These are phyloP conservation scores for Stichodactyla mertensii DNA, from an alignment of 64 coral and sea anemone genomes.

Conservation along the genomic window DNA sequence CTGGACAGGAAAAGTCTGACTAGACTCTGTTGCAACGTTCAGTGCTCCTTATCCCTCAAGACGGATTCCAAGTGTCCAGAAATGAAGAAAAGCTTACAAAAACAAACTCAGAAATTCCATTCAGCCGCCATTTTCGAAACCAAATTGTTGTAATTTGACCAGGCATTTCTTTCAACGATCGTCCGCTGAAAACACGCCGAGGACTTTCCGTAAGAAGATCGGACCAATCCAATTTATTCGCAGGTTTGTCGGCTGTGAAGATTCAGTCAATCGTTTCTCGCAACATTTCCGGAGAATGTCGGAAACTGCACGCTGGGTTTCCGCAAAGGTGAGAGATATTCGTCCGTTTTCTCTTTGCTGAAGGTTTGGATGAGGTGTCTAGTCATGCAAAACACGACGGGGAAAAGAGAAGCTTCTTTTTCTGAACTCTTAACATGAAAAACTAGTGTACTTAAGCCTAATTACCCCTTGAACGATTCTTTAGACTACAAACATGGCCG, in stretches of 20 bases:
- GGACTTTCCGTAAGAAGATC: not conserved
- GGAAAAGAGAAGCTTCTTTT: slow-evolving; percentile 12
- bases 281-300: not conserved
- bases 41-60: not conserved
- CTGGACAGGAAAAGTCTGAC: not conserved
- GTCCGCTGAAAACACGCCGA: not conserved
- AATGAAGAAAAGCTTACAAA: not conserved
- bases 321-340: not conserved
- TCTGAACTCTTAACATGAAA: not conserved
- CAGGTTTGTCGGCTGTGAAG: not conserved
- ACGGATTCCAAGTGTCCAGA: not conserved
- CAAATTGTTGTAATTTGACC: slow-evolving; percentile 8
- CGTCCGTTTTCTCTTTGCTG: slow-evolving; percentile 14
- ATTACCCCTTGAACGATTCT: not conserved
- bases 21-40: not conserved
- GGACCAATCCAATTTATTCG: not conserved
- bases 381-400: slow-evolving; percentile 26
- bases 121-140: slow-evolving; percentile 16
- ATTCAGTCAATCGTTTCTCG: not conserved
- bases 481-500: slow-evolving; percentile 26
- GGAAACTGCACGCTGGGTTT: not conserved
- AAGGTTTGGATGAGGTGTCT: not conserved
- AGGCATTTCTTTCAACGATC: slow-evolving; percentile 10
- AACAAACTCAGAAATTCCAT: slow-evolving; percentile 11
- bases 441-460: not conserved